Evolutionary conservation across 2,888 invertebrate species (phyloP).

Genomic region (Tholera decimalis): DNA sequence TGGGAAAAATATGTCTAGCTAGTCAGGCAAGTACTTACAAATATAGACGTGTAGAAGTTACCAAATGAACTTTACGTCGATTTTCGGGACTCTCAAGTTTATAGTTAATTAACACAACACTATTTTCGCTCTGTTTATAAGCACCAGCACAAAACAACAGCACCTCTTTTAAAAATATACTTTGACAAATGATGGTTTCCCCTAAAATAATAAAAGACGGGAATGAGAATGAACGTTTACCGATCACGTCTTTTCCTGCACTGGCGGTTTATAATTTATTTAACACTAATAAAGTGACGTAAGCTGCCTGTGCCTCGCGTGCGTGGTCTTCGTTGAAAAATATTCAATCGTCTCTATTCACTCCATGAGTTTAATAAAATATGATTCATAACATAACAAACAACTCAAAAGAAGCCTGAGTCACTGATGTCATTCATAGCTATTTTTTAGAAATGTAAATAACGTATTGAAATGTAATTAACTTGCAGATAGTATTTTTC

Average conservation of each 20-base stretch:
- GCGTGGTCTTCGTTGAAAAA: constrained; percentile 22
- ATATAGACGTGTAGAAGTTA: background rate
- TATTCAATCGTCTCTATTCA: constrained; percentile 31
- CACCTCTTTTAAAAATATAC: constrained; percentile 1
- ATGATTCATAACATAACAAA: constrained; percentile 41
- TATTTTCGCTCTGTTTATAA: background rate
- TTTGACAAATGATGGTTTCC: no score
- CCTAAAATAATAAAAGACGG: no score
- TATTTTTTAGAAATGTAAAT: constrained; percentile 9
- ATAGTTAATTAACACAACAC: background rate
- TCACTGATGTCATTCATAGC: constrained; percentile 24
- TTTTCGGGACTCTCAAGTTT: background rate
- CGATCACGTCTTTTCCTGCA: constrained; percentile 31
- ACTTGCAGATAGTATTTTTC: background rate
- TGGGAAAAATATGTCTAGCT: background rate
- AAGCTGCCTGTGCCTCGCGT: constrained; percentile 1
- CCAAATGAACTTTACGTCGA: background rate
- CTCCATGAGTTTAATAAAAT: constrained; percentile 37
- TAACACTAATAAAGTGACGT: constrained; percentile 27
- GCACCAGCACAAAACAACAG: no score
- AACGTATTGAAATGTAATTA: constrained; percentile 4
- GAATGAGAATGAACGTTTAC: background rate
- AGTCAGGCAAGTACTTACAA: constrained; percentile 13
- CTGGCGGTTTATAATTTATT: constrained; percentile 23
- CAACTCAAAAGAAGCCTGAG: constrained; percentile 18